Base-by-base conservation (phyloP, 2,888 invertebrate genomes). In the Megastigmus dorsalis region DNA sequence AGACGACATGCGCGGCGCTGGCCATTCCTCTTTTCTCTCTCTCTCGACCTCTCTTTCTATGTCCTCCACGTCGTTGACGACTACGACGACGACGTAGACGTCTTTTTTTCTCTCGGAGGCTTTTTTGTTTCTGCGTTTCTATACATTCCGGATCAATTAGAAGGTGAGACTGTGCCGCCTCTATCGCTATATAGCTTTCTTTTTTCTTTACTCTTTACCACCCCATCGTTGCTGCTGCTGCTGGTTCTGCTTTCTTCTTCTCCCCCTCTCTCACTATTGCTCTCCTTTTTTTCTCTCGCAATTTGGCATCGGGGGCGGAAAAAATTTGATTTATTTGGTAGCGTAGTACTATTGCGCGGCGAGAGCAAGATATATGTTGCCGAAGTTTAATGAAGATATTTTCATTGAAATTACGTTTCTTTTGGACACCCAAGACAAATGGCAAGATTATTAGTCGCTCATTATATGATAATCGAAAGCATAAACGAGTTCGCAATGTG, bases 121-220 rank as follows among this genome's bases (percentile, higher is more conserved):
- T 69, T 69, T 52, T 65, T 62, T 69, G 30, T 69, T 41, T 48
- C 60, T 28, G 7, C 52, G 30, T 52, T 60, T 68, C 57, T 52
- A 50, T 60, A 43, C 60, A 30, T 13, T 30, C 38, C 68, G 50
- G 30, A 60, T 69, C 60, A 69, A 69, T 69, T 60, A 60, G 55
- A 60, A 52, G 59, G 30, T 15, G 28, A 30, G 38, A n/a, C 20
- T 50, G 38, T 38, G n/a, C n/a, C n/a, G n/a, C n/a, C n/a, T n/a
- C n/a, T n/a, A n/a, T n/a, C n/a, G n/a, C n/a, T n/a, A n/a, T n/a
- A n/a, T n/a, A 52, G 26, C 59, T 36, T 28, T 59, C 7, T 26
- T 23, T n/a, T 28, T 18, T 5, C 23, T 43, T 28, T 15, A 20
- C 38, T 41, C 1, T 41, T 15, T 45, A 18, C 26, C 5, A n/a